Conservation (phyloP, 2,888 invertebrate species). For the Callyntrura sp. region DNA sequence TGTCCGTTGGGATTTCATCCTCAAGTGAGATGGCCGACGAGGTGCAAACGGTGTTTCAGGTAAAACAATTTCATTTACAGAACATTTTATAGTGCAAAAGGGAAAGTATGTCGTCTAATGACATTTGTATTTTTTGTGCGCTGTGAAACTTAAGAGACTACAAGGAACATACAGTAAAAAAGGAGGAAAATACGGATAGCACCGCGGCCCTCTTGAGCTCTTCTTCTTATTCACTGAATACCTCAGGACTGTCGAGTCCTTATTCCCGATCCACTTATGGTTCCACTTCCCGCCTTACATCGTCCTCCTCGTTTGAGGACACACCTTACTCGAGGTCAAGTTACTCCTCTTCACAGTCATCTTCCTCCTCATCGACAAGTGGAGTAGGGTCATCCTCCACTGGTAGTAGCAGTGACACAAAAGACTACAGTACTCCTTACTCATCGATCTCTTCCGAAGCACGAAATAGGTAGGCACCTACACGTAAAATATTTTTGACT, state of each 20-base stretch:
- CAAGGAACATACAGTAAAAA: conserved; percentile 94
- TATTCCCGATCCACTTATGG: conserved; percentile 64
- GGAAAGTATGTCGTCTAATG: background rate
- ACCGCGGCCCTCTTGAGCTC: conserved; percentile 68
- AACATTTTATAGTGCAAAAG: background rate
- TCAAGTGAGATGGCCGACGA: conserved; percentile 96
- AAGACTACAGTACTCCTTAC: conserved; percentile 83
- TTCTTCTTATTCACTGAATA: conserved; percentile 61
- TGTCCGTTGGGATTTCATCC: conserved; percentile 98
- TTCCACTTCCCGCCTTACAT: conserved; percentile 44
- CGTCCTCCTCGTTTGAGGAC: conserved; percentile 68
- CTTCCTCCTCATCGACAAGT: conserved; percentile 29
- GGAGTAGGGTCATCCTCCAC: conserved; percentile 47
- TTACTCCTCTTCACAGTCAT: conserved; percentile 33
- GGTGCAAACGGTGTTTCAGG: conserved; percentile 97
- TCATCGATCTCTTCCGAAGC: conserved; percentile 84
- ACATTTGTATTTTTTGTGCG: background rate
- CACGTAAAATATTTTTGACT: background rate
- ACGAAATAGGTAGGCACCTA: conserved; percentile 81
- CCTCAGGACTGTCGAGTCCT: conserved; percentile 42
- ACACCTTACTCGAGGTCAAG: conserved; percentile 42
- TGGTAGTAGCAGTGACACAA: conserved; percentile 56
- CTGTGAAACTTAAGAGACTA: conserved; percentile 89
- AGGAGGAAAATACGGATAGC: conserved; percentile 87
- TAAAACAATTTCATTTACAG: too few relatives aligned